A percentile compares a stretch with the other conserved stretches of the same genome.
Conservation (phyloP, 2,888 invertebrate genomes). For the Colostygia pectinataria region DNA sequence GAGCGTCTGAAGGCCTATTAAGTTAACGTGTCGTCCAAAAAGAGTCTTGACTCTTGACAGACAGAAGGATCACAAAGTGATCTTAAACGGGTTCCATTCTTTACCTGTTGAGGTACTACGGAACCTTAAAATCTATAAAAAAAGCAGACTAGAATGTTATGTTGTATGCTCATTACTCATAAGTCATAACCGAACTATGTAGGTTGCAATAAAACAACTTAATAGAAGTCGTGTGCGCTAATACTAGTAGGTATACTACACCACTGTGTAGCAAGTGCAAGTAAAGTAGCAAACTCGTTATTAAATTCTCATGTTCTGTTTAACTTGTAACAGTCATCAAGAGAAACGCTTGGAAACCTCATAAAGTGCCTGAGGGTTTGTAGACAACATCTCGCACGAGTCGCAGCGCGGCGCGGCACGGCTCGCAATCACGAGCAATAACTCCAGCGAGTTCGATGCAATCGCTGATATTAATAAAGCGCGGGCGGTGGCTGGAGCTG, state of each 20-base stretch:
- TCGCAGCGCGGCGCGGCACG: conserved; percentile 3
- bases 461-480: conserved; percentile 67
- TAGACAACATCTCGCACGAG: conserved; percentile 20
- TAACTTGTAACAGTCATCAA: conserved; percentile 10
- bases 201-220: too few relatives aligned
- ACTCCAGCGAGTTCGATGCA: conserved; percentile 37
- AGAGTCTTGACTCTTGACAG: too few relatives aligned
- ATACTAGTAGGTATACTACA: neutral
- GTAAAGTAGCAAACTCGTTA: conserved; percentile 13
- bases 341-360: conserved; percentile 30
- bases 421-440: conserved; percentile 24
- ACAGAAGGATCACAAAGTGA: too few relatives aligned
- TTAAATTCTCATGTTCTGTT: conserved; percentile 4
- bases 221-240: too few relatives aligned
- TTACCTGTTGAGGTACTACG: too few relatives aligned
- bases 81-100: too few relatives aligned
- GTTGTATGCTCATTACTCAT: too few relatives aligned
- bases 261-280: neutral
- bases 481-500: conserved; percentile 34
- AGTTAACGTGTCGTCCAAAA: too few relatives aligned
- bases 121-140: too few relatives aligned
- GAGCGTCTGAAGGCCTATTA: too few relatives aligned
- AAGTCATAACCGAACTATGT: too few relatives aligned
- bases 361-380: conserved; percentile 41
- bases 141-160: too few relatives aligned